phyloP scores from a whole-genome alignment of 1,140 invertebrate genomes.

The Callitettix versicolor region DNA sequence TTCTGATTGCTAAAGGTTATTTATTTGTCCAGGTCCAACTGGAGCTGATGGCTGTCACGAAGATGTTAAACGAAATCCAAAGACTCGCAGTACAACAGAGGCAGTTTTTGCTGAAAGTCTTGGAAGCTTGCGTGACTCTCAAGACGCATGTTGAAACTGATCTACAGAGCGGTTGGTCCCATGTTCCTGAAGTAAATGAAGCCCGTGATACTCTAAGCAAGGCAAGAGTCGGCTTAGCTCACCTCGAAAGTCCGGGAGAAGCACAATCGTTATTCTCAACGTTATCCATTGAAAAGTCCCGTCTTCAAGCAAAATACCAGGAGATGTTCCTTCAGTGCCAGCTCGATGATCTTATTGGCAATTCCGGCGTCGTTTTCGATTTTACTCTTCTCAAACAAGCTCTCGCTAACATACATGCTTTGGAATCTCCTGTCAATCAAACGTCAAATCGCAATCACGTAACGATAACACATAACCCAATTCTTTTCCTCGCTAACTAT shows the following conservation, averaged over 20 bases:
- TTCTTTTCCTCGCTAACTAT: conserved; percentile 60
- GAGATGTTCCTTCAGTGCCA: conserved; percentile 61
- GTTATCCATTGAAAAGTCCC: conserved; percentile 47
- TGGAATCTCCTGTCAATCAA: conserved; percentile 29
- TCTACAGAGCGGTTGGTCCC: conserved; percentile 50
- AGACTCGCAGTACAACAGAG: conserved; percentile 53
- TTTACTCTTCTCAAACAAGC: conserved; percentile 52
- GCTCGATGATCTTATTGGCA: conserved; percentile 55
- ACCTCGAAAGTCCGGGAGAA: conserved; percentile 43
- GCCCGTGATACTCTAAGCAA: conserved; percentile 49
- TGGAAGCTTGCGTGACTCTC: conserved; percentile 57
- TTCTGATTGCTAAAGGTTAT: too few relatives aligned
- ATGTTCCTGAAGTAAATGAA: conserved; percentile 50
- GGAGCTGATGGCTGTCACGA: conserved; percentile 39
- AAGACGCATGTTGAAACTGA: conserved; percentile 62
- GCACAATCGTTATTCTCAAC: conserved; percentile 44
- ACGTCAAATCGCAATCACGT: conserved; percentile 17
- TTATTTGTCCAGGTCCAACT: conserved; percentile 34
- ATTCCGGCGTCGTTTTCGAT: conserved; percentile 51
- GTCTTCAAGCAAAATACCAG: conserved; percentile 52
- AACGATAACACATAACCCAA: conserved; percentile 33
- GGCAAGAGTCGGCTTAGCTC: conserved; percentile 43
- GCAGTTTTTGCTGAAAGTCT: conserved; percentile 57
- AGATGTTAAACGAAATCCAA: conserved; percentile 48
- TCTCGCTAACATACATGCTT: conserved; percentile 45